A percentile compares a stretch with the other conserved stretches of the same genome.
Conservation (phyloP, 2,888 invertebrate genomes). For the Netelia virgata region DNA sequence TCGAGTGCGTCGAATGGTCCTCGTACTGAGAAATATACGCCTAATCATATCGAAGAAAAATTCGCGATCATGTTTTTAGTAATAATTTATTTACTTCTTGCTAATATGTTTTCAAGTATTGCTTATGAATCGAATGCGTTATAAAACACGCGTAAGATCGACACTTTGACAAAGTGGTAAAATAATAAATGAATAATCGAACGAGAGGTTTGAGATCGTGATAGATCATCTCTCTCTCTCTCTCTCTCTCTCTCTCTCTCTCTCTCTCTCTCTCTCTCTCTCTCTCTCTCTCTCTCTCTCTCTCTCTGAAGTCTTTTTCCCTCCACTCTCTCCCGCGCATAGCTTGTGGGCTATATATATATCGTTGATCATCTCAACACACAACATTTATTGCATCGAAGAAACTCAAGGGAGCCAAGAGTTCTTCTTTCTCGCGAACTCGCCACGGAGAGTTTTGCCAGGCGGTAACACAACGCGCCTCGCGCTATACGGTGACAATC, state of each 20-base stretch:
- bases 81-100: background rate
- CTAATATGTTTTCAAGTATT: background rate
- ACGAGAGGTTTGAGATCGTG: conserved; percentile 3
- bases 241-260: background rate
- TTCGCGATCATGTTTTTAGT: background rate
- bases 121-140: background rate
- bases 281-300: background rate
- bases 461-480: conserved; percentile 70
- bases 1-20: background rate
- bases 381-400: conserved; percentile 28
- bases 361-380: conserved; percentile 55
- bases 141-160: background rate
- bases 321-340: no score
- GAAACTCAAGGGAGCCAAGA: conserved; percentile 35
- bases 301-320: background rate
- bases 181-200: background rate
- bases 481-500: conserved; percentile 77
- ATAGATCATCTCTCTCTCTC: background rate
- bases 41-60: no score
- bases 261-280: no score
- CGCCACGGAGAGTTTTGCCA: conserved; percentile 42
- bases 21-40: background rate
- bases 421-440: background rate
- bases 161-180: background rate
- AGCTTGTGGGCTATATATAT: conserved; percentile 16